Evolutionary conservation across 2,113 vertebrate species (phyloP), one percentile per base, ranked within the genome.

Genomic region (Ranitomeya imitator): DNA sequence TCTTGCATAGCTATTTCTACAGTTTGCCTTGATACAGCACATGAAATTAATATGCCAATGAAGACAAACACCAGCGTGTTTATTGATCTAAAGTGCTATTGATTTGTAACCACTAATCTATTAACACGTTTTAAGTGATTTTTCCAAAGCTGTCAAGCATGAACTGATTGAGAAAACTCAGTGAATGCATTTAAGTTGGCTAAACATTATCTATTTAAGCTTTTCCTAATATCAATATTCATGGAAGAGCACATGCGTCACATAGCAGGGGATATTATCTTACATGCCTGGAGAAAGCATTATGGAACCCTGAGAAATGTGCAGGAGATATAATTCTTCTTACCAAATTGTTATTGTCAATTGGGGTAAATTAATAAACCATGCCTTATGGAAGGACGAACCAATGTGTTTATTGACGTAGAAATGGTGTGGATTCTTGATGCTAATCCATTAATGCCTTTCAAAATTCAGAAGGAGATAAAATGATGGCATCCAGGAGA

Each of bases 81-180:
- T 84, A 84, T 84, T n/a, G 87, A 88, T 84, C 37, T 51, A 7
- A 84, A 23, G 59, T 37, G 71, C 59, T 83, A 88, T 88, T 16
- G 87, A 88, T 88, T 37, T 54, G 82, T 12, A 88, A 83, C 71
- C 87, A 77, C 80, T 88, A 88, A 88, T 88, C 87, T 88, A 88
- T 88, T 88, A 88, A 88, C 80, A 88, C 87, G 31, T 83, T 88
- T 88, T 88, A 84, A 88, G 60, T 84, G 80, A 88, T 84, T 88
- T 87, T 61, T 83, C 71, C 80, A 63, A 65, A 57, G 80, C 87
- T 67, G 76, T 78, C 71, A 88, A 55, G 59, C 69, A 31, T 78
- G 13, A 88, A 76, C 59, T 67, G 59, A 88, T 84, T 67, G 71
- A 77, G 61, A 83, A 59, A 77, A 51, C 61, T 69, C 15, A 60